Percentiles rank a stretch among this genome's conserved stretches.
Evolutionary conservation across 2,888 invertebrate genomes (phyloP).

Genomic region (Heterodera filipjevi): DNA sequence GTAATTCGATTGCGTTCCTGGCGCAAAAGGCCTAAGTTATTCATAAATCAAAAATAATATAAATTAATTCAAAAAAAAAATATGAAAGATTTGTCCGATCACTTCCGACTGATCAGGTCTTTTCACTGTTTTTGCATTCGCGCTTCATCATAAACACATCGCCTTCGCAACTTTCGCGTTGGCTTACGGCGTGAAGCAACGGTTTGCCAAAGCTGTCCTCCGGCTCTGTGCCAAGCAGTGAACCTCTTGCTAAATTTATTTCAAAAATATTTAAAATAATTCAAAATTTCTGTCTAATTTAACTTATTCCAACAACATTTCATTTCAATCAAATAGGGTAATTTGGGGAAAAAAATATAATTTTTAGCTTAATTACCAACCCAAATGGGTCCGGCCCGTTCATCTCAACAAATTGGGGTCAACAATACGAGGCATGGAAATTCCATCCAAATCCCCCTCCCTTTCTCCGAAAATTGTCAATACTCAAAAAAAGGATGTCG

Average conservation of each 20-base stretch:
- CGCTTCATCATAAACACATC: neutral
- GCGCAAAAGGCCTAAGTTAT: no score
- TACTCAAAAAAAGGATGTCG: no score
- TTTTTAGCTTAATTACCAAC: no score
- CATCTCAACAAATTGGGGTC: no score
- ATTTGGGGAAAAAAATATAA: no score
- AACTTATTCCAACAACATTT: no score
- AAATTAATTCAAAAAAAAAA: neutral
- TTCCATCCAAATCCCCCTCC: no score
- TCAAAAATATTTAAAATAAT: neutral
- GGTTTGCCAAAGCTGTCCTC: neutral
- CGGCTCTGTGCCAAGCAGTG: neutral
- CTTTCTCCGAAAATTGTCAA: no score
- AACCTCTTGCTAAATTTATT: neutral
- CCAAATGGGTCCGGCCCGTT: no score
- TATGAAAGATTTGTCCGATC: neutral
- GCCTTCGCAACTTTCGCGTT: neutral
- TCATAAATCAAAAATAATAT: neutral
- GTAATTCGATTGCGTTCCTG: no score
- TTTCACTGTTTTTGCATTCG: conserved; percentile 3
- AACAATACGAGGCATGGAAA: no score
- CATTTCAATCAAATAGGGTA: no score
- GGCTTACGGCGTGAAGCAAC: conserved; percentile 4
- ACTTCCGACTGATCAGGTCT: neutral
- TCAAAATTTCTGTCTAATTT: neutral